These are phyloP conservation scores for Tenthredo distinguenda DNA, from an alignment of 2,888 invertebrate species.

Conservation along the genomic window DNA sequence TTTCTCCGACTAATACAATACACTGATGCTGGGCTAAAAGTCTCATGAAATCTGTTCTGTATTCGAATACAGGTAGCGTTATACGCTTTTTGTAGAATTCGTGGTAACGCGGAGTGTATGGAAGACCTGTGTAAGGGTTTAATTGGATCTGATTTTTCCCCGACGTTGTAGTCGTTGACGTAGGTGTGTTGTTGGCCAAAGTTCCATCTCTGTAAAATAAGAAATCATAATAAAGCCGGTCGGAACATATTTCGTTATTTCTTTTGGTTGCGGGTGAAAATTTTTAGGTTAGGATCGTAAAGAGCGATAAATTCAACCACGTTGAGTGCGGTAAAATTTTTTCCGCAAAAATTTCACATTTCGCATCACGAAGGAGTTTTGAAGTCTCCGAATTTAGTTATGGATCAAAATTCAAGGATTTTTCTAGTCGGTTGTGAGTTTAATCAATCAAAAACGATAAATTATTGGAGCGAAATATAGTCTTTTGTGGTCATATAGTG, in stretches of 20 bases:
- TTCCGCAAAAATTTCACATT: not conserved
- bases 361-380: not conserved
- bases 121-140: slow-evolving; percentile 90
- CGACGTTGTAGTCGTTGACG: slow-evolving; percentile 65
- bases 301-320: not conserved
- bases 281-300: not conserved
- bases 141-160: slow-evolving; percentile 79
- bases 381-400: not conserved
- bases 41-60: slow-evolving; percentile 97
- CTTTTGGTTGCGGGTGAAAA: not conserved
- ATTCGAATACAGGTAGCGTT: slow-evolving; percentile 98
- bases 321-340: not conserved
- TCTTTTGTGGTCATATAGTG: not conserved
- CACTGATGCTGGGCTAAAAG: slow-evolving; percentile 95
- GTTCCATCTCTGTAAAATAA: slow-evolving; percentile 63
- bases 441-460: not conserved
- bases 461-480: not conserved
- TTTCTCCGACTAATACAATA: slow-evolving; percentile 98
- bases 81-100: slow-evolving; percentile 94
- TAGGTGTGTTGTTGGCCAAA: slow-evolving; percentile 73
- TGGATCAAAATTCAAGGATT: not conserved
- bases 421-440: not conserved
- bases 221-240: not conserved
- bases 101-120: slow-evolving; percentile 94
- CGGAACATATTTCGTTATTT: not conserved